A percentile compares a stretch with the other conserved stretches of the same genome.
Conservation (phyloP, 2,113 vertebrate species). For the Symphodus melops region DNA sequence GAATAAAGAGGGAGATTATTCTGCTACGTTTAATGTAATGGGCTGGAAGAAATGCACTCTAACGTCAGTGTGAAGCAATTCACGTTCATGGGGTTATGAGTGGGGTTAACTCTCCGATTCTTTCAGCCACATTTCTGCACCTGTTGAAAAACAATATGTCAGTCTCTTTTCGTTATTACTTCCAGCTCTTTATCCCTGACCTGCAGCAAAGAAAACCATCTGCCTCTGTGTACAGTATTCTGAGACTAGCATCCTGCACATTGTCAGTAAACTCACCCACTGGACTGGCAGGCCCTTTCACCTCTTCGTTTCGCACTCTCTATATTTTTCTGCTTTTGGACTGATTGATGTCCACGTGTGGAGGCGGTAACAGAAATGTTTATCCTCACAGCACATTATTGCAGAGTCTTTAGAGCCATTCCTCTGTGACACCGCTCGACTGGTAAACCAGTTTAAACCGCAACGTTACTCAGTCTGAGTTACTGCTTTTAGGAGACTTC, state of each 20-base stretch:
- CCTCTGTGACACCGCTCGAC: conserved; percentile 58
- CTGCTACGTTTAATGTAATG: conserved; percentile 8
- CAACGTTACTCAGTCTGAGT: conserved; percentile 63
- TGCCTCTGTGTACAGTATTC: conserved; percentile 59
- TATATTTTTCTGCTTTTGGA: conserved; percentile 34
- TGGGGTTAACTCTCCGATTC: conserved; percentile 10
- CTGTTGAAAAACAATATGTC: conserved; percentile 39
- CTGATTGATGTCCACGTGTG: conserved; percentile 58
- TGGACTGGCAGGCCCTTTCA: conserved; percentile 65
- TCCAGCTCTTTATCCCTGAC: conserved; percentile 34
- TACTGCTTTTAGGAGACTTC: conserved; percentile 51
- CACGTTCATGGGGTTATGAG: background rate
- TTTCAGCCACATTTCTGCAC: conserved; percentile 41
- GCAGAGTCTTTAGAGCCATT: conserved; percentile 54
- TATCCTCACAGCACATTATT: conserved; percentile 49
- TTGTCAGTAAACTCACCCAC: conserved; percentile 70
- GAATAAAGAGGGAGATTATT: conserved; percentile 29
- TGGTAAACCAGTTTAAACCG: conserved; percentile 68
- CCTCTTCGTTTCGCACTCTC: conserved; percentile 59
- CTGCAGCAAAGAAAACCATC: background rate
- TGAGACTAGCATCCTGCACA: conserved; percentile 30
- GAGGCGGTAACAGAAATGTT: conserved; percentile 67
- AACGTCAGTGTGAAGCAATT: background rate
- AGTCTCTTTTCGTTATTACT: conserved; percentile 18
- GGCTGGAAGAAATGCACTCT: conserved; percentile 1